These are phyloP conservation scores for Deladenus siricidicola DNA, from an alignment of 2,888 invertebrate genomes.

Conservation along the genomic window DNA sequence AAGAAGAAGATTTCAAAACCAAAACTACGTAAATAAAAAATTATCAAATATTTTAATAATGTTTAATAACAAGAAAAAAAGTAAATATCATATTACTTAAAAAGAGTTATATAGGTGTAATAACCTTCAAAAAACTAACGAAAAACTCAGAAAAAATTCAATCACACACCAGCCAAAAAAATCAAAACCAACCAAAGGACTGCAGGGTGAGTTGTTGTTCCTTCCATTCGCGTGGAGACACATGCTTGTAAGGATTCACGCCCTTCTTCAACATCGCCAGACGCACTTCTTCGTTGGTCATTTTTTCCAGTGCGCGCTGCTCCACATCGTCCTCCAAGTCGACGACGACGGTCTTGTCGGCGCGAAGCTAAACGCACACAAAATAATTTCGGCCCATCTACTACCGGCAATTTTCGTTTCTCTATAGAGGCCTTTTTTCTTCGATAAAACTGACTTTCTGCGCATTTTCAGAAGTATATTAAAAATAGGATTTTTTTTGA, in stretches of 20 bases:
- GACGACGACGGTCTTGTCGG: constrained; percentile 40
- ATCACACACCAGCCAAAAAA: background rate
- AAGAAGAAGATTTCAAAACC: too few relatives aligned
- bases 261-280: constrained; percentile 39
- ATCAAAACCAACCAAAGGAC: constrained; percentile 38
- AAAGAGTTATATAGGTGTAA: background rate
- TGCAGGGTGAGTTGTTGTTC: constrained; percentile 44
- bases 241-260: constrained; percentile 45
- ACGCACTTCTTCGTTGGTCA: constrained; percentile 39
- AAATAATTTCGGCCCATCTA: too few relatives aligned
- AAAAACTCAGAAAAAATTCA: background rate
- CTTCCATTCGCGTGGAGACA: constrained; percentile 41
- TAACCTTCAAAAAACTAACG: background rate
- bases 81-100: background rate
- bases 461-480: too few relatives aligned
- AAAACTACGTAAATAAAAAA: too few relatives aligned
- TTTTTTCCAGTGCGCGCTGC: constrained; percentile 25
- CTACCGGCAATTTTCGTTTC: too few relatives aligned
- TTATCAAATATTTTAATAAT: too few relatives aligned
- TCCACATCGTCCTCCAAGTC: constrained; percentile 46
- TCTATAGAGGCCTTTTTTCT: too few relatives aligned
- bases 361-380: constrained; percentile 48
- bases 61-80: constrained; percentile 5
- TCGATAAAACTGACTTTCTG: too few relatives aligned
- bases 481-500: too few relatives aligned